Base-by-base conservation (phyloP, 2,797 vertebrate genomes). In the Schizopygopsis malacanthus region DNA sequence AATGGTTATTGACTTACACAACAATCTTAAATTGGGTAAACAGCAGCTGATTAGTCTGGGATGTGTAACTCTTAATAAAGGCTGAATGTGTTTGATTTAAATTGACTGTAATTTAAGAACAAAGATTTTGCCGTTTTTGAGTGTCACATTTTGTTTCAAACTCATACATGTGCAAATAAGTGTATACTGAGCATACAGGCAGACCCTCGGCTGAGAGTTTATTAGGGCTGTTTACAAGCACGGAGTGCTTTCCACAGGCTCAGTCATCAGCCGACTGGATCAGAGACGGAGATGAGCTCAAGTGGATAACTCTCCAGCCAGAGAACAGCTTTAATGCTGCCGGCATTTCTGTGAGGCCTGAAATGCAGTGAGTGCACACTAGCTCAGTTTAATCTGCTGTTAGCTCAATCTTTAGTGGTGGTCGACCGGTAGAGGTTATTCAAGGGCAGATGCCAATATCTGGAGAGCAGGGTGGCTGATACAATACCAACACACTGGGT, bases 281-380 rank as follows among this genome's bases (percentile, higher is more conserved):
- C 65, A 56, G 56, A 86, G 84, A 87, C 84, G 86, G 90, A 91
- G 90, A 83, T 79, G 79, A 84, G 81, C 67, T 89, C 71, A 72
- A 87, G 79, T 88, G 83, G 76, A 85, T 83, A 78, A 79, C 69
- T 90, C 86, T 90, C 50, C 76, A 83, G 63, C 84, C 84, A 93
- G 90, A 89, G 89, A 91, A 91, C 91, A 90, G 73, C 82, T 90
- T 90, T 90, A 88, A 86, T 76, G 90, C 89, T 89, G 70, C 81
- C 85, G 85, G 90, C 87, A 43, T 75, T 86, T 81, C 72, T 78
- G 85, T 52, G 41, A 79, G 56, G 83, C 73, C 86, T 83, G 79
- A 86, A 91, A 85, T 85, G 83, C 91, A 84, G 81, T 89, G 85
- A 88, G 70, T 85, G 90, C 87, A 85, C 88, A 88, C 81, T 52